Base-by-base conservation (phyloP, 2,888 invertebrate genomes). In the Rotaria macrura region DNA sequence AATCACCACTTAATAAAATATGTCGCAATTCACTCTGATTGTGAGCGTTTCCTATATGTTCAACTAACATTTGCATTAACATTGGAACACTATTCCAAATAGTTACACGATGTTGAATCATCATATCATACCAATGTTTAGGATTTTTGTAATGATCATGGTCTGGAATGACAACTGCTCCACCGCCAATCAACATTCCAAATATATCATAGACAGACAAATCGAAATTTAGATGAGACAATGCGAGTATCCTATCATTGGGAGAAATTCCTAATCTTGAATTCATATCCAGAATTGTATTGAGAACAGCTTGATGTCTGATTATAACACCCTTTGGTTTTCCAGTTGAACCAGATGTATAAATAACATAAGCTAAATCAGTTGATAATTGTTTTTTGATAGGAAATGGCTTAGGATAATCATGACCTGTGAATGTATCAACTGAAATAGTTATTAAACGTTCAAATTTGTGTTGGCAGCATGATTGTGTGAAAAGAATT, bases 261-360 rank as follows among this genome's bases (percentile, higher is more conserved):
- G 29, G 20, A 10, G 14, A 52, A 20, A 84, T 34, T 52, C 55
- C 29, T 20, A 84, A 84, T 54, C 52, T 29, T 20, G 38, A 52
- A 40, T 84, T 84, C 25, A 84, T 52, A 40, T 84, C 84, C 34
- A 84, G 84, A 54, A 84, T 84, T 9, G 84, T 84, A 38, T 84
- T 84, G 38, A 52, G 17, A 0, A 55, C 84, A 38, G 84, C 52
- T 55, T 52, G 29, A 40, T 84, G 84, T 25, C 6, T 84, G 10
- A 84, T 84, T 55, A 84, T 84, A 25, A 84, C 84, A 55, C 84
- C 84, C 55, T 84, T 84, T 2, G 84, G 84, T 55, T 38, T 84
- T 17, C 84, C 84, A 54, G 84, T 84, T 38, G 84, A 34, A 34
- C 84, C 84, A 0, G 84, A 84, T 2, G 84, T 84, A 40, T 52